A percentile compares a stretch with the other conserved stretches of the same genome.
phyloP scores from a whole-genome alignment of 2,888 invertebrate genomes.

The Lingula anatina region DNA sequence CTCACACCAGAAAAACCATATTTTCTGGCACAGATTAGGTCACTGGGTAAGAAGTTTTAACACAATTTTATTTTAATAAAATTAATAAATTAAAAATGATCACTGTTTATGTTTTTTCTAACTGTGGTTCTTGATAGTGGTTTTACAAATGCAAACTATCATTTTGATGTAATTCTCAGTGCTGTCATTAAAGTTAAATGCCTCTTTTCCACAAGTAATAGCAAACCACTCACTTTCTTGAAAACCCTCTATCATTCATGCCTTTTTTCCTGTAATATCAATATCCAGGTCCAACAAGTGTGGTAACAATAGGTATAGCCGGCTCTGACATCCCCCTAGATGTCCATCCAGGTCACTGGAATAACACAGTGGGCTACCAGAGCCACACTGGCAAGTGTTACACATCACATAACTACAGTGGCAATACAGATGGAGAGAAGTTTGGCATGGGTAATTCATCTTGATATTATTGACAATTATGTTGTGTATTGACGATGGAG shows the following conservation, averaged over 20 bases:
- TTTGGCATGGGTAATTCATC: slow-evolving; percentile 31
- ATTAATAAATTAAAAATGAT: not conserved
- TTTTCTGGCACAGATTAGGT: slow-evolving; percentile 38
- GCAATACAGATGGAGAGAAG: slow-evolving; percentile 36
- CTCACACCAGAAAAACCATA: slow-evolving; percentile 34
- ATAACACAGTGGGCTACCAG: slow-evolving; percentile 43
- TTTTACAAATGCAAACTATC: no score
- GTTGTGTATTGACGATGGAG: not conserved
- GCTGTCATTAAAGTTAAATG: not conserved
- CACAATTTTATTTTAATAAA: not conserved
- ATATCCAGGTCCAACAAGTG: slow-evolving; percentile 30
- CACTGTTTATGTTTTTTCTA: not conserved
- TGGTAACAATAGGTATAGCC: slow-evolving; percentile 42
- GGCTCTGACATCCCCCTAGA: slow-evolving; percentile 41
- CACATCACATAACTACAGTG: slow-evolving; percentile 31
- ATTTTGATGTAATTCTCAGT: no score
- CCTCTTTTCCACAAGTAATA: not conserved
- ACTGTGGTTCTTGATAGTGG: not conserved
- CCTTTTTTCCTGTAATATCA: no score
- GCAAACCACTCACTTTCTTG: not conserved
- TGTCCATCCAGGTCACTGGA: slow-evolving; percentile 41
- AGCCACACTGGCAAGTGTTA: slow-evolving; percentile 38
- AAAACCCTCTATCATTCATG: no score
- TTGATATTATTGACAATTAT: no score
- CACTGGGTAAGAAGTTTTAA: slow-evolving; percentile 24